A percentile compares a stretch with the other conserved stretches of the same genome.
These are phyloP conservation scores for Helicorthomorpha holstii DNA, from an alignment of 1,140 invertebrate genomes.

Conservation along the genomic window DNA sequence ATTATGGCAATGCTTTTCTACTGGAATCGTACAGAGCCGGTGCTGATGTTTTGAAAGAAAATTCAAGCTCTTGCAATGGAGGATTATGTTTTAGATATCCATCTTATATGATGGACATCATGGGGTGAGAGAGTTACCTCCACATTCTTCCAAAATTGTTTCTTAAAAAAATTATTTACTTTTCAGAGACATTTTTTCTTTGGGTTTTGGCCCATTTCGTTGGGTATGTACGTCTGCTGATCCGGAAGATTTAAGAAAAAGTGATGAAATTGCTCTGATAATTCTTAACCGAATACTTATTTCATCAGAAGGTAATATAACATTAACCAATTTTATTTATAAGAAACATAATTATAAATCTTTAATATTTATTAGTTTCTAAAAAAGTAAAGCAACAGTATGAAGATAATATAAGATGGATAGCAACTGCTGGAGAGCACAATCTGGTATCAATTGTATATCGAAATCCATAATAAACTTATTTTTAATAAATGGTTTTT, in stretches of 20 bases:
- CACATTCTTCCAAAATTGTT: constrained; percentile 3
- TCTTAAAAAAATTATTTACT: constrained; percentile 3
- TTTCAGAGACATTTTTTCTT: constrained; percentile 45
- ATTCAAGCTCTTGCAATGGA: constrained; percentile 20
- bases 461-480: neutral
- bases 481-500: neutral
- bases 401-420: constrained; percentile 44
- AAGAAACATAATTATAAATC: neutral
- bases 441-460: constrained; percentile 30
- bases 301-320: constrained; percentile 18
- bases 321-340: neutral
- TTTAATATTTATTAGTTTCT: constrained; percentile 13
- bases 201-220: constrained; percentile 54
- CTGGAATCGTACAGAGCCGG: constrained; percentile 42
- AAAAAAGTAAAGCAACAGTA: constrained; percentile 34
- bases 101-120: constrained; percentile 51
- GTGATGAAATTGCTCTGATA: constrained; percentile 37
- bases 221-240: constrained; percentile 47
- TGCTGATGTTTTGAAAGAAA: constrained; percentile 11
- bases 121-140: constrained; percentile 32
- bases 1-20: constrained; percentile 53
- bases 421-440: constrained; percentile 38
- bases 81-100: constrained; percentile 38
- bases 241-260: constrained; percentile 34
- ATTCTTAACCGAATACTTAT: constrained; percentile 32